phyloP scores from a whole-genome alignment of 2,797 vertebrate genomes.

The Micromesistius poutassou region DNA sequence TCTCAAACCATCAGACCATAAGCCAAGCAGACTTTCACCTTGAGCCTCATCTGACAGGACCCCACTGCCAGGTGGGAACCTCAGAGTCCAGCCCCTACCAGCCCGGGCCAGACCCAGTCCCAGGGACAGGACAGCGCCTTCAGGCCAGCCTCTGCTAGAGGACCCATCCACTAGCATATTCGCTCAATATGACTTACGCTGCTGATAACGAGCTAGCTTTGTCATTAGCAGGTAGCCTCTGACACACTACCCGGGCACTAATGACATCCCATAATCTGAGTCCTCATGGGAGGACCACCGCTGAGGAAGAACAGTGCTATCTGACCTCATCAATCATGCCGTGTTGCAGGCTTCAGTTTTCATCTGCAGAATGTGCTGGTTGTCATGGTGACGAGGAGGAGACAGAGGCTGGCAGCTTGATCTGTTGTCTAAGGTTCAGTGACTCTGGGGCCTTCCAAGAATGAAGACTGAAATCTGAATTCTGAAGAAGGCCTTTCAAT shows the following conservation, averaged over 20 bases:
- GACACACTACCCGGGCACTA: conserved; percentile 1
- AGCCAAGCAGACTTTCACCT: background rate
- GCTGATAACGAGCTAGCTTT: conserved; percentile 42
- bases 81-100: background rate
- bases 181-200: conserved; percentile 36
- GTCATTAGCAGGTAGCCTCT: background rate
- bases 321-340: conserved; percentile 33
- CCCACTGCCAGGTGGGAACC: background rate
- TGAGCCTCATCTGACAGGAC: too few species aligned
- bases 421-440: background rate
- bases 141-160: background rate
- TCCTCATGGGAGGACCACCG: conserved; percentile 21
- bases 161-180: background rate
- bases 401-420: background rate
- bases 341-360: background rate
- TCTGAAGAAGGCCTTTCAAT: too few species aligned
- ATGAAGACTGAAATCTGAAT: too few species aligned
- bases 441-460: too few species aligned
- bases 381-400: background rate
- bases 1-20: background rate
- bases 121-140: background rate
- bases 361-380: background rate
- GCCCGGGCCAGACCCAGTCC: background rate
- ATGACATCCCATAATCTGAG: conserved; percentile 42
- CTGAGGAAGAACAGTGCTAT: background rate